Evolutionary conservation across 2,888 invertebrate genomes (phyloP), one percentile per base, ranked within the genome.

Genomic region (Ceramica pisi): DNA sequence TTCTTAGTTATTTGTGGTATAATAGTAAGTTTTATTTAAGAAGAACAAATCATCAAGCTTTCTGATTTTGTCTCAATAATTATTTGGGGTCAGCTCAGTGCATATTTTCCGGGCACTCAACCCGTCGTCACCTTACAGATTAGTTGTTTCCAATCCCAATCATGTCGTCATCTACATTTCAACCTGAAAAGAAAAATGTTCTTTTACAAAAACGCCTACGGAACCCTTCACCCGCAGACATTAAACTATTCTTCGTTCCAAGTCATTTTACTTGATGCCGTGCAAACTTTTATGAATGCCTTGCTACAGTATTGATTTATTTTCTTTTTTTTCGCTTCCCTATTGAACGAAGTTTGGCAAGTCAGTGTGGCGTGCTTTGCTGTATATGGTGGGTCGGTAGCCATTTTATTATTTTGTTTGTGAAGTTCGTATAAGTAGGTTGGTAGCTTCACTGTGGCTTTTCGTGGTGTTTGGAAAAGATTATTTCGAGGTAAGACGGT

Each of bases 231-330:
- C 44, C 31, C 9, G n/a, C 44, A 35, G 55, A 75, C 69, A 72
- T 72, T 50, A 51, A 72, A 69, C 73, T 72, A 71, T 78, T 71
- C 68, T 70, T 73, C 65, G 82, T 66, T 85, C 75, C 77, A 86
- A 88, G 87, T 88, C 88, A 87, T 88, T 89, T 80, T 87, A 80
- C 83, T 85, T 88, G 86, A 88, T 90, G 82, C 87, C 92, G 91
- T 89, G 92, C 90, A 90, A 92, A 92, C 88, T 92, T 92, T 92
- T 91, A 92, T 89, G 91, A 90, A 89, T 89, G 86, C 88, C 86
- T 86, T 88, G 88, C 81, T 85, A 73, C 31, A 31, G 78, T 90
- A 91, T 91, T 86, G 91, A 90, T 89, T 89, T 87, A 87, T 92
- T 90, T 90, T 89, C 88, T 86, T 90, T 90, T 88, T 84, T 83